phyloP scores from a whole-genome alignment of 2,888 invertebrate species.

The Perizoma flavofasciatum region DNA sequence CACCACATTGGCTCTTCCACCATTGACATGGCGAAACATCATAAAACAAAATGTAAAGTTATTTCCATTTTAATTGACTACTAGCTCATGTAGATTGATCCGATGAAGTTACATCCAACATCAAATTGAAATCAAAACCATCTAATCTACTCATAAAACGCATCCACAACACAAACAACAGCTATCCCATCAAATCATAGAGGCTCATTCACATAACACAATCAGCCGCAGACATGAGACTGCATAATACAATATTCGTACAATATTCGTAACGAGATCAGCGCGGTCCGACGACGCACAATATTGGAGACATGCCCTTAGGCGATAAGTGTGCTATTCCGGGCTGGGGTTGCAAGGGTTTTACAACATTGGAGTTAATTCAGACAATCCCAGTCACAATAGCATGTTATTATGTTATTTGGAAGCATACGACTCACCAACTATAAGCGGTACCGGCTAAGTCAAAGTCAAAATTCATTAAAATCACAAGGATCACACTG shows the following conservation, averaged over 20 bases:
- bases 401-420: too few relatives aligned
- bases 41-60: too few relatives aligned
- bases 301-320: slow-evolving; percentile 49
- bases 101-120: too few relatives aligned
- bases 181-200: slow-evolving; percentile 27
- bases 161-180: slow-evolving; percentile 19
- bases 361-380: background rate
- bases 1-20: too few relatives aligned
- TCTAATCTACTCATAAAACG: slow-evolving; percentile 14
- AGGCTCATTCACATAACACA: slow-evolving; percentile 34
- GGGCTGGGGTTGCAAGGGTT: background rate
- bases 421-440: too few relatives aligned
- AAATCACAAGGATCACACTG: too few relatives aligned
- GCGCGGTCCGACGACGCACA: slow-evolving; percentile 47
- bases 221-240: slow-evolving; percentile 35
- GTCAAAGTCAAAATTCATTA: too few relatives aligned
- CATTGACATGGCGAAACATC: too few relatives aligned
- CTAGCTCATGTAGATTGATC: too few relatives aligned
- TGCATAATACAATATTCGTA: slow-evolving; percentile 21
- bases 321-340: slow-evolving; percentile 29
- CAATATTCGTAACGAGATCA: slow-evolving; percentile 47
- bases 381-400: background rate
- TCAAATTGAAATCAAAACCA: slow-evolving; percentile 7
- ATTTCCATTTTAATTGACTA: too few relatives aligned
- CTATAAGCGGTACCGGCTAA: too few relatives aligned